Evolutionary conservation across 2,888 invertebrate genomes (phyloP).

Genomic region (Lochmaea crataegi): DNA sequence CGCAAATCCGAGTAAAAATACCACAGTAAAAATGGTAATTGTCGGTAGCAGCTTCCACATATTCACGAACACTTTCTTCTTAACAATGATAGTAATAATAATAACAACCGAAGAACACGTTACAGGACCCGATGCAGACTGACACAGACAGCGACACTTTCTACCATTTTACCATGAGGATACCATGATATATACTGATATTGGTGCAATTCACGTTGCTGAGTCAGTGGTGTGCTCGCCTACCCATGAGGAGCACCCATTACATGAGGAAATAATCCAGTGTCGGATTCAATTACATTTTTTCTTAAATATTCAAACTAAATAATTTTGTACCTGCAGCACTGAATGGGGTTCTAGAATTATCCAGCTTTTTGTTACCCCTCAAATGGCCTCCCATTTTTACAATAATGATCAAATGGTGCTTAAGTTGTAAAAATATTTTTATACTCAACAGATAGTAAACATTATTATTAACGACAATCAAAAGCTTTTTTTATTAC

Average conservation of each 20-base stretch:
- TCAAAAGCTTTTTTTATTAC: neutral
- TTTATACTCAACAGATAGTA: neutral
- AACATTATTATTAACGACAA: neutral
- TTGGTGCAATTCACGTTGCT: conserved; percentile 31
- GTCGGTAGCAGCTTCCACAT: conserved; percentile 53
- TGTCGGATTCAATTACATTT: neutral
- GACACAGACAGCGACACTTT: conserved; percentile 26
- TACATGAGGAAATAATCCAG: conserved; percentile 1
- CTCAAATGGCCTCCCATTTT: too few relatives aligned
- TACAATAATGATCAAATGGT: too few relatives aligned
- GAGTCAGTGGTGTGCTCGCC: conserved; percentile 32
- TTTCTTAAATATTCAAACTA: too few relatives aligned
- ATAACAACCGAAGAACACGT: conserved; percentile 12
- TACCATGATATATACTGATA: conserved; percentile 40
- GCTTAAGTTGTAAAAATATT: neutral
- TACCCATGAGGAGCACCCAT: neutral
- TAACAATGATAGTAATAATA: neutral
- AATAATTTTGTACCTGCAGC: too few relatives aligned
- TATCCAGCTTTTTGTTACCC: too few relatives aligned
- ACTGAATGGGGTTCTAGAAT: too few relatives aligned
- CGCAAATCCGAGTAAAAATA: conserved; percentile 38
- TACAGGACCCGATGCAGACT: conserved; percentile 18
- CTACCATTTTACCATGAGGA: conserved; percentile 24
- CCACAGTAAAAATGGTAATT: conserved; percentile 49
- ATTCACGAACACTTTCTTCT: conserved; percentile 51